Evolutionary conservation across 2,113 vertebrate genomes (phyloP), one percentile per base, ranked within the genome.

Genomic region (Labrus mixtus): DNA sequence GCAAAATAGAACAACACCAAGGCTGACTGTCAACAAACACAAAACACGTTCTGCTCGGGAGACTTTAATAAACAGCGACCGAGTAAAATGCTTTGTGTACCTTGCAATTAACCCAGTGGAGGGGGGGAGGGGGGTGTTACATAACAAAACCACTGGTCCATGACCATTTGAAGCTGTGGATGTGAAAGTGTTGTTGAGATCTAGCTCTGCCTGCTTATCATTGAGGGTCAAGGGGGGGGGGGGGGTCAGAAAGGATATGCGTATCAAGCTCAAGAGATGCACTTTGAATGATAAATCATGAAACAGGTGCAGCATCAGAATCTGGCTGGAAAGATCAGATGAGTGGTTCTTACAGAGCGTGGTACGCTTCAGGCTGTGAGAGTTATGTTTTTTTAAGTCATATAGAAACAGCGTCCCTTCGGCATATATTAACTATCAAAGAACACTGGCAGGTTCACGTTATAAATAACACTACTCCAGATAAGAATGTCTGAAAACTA

Each of bases 151-250:
- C 48, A 51, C 6, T 13, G 48, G 48, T 51, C 19, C 10, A 13
- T 51, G 48, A 51, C 48, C 48, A 6, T 51, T n/a, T 51, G 48
- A 51, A 51, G 48, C 48, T 51, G 48, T 51, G 48, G n/a, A 51
- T 51, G 48, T 51, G 20, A 51, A 51, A 51, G 8, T 51, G 48
- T n/a, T 51, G 43, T 16, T 45, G 48, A 51, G 48, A 50, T 50
- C 13, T 51, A 45, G 43, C 13, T 45, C 12, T n/a, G 8, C 19
- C 48, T 51, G 19, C 48, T 19, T 51, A 51, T 51, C 48, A 19
- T n/a, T 8, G 19, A 51, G 17, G 48, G 19, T 4, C 8, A 10
- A 8, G 10, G 19, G 19, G 8, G 6, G 17, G 17, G 17, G 2
- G 19, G 46, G 8, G 17, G 17, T 51, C 48, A 9, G 48, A 51